A percentile compares a stretch with the other conserved stretches of the same genome.
phyloP scores from a whole-genome alignment of 1,140 invertebrate genomes.

The Atopsyche davidsoni region DNA sequence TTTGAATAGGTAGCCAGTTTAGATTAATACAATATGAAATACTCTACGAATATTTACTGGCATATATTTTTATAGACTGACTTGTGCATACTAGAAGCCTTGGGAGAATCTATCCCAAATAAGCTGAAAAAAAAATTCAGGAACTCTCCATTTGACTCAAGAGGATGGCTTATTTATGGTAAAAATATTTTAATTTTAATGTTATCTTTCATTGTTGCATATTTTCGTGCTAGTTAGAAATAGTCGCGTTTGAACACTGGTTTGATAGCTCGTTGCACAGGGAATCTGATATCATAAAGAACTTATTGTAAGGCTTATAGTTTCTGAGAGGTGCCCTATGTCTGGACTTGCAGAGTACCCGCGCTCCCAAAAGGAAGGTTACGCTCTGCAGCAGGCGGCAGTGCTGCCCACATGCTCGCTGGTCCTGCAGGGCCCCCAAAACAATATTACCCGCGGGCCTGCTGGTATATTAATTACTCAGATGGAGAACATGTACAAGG shows the following conservation, averaged over 20 bases:
- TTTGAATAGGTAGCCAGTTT: too few relatives aligned
- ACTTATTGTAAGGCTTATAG: background rate
- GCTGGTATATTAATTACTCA: background rate
- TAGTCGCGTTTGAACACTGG: too few relatives aligned
- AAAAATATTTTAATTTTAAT: background rate
- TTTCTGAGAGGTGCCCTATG: background rate
- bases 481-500: constrained; percentile 6
- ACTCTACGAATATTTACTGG: too few relatives aligned
- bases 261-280: too few relatives aligned
- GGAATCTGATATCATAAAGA: background rate
- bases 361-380: constrained; percentile 1
- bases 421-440: background rate
- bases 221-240: too few relatives aligned
- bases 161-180: constrained; percentile 14
- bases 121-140: too few relatives aligned
- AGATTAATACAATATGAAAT: too few relatives aligned
- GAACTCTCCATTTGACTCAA: background rate
- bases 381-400: constrained; percentile 3
- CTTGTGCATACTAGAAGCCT: too few relatives aligned
- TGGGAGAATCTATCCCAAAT: too few relatives aligned
- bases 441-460: background rate
- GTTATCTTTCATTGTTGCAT: too few relatives aligned
- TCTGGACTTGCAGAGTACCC: constrained; percentile 4
- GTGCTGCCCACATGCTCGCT: constrained; percentile 7
- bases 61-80: too few relatives aligned